Evolutionary conservation across 2,888 invertebrate species (phyloP).

Genomic region (Hypomecis atomaria): DNA sequence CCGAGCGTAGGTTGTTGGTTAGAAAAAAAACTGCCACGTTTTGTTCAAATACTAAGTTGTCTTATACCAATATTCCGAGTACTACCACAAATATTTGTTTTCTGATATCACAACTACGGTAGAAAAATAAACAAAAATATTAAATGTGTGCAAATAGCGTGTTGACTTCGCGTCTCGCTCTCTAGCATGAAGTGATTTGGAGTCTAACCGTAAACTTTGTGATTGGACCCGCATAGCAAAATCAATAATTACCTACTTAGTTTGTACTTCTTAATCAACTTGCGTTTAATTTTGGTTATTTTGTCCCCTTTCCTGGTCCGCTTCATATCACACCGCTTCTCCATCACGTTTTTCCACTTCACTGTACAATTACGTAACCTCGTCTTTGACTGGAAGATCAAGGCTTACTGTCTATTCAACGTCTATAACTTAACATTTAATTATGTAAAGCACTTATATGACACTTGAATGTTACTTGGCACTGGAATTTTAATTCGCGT

Average conservation of each 20-base stretch:
- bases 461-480: conserved; percentile 33
- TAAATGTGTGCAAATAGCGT: conserved; percentile 4
- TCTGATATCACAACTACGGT: conserved; percentile 20
- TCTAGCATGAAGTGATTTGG: conserved; percentile 11
- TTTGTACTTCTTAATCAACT: conserved; percentile 74
- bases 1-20: conserved; percentile 53
- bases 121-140: conserved; percentile 17
- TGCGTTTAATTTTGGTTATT: conserved; percentile 75
- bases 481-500: conserved; percentile 33
- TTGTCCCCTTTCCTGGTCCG: conserved; percentile 70
- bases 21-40: conserved; percentile 49
- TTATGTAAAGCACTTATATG: conserved; percentile 43
- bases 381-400: conserved; percentile 53
- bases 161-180: neutral
- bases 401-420: conserved; percentile 49
- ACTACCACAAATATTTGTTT: conserved; percentile 23
- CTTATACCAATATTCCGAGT: conserved; percentile 19
- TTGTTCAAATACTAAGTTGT: conserved; percentile 27
- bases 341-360: conserved; percentile 51
- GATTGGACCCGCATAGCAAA: conserved; percentile 34
- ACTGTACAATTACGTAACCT: conserved; percentile 52
- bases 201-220: conserved; percentile 29
- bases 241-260: conserved; percentile 64
- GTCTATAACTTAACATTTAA: conserved; percentile 43
- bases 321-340: conserved; percentile 65